Evolutionary conservation across 2,797 vertebrate genomes (phyloP).

Genomic region (Neosilurus mollespiculum): DNA sequence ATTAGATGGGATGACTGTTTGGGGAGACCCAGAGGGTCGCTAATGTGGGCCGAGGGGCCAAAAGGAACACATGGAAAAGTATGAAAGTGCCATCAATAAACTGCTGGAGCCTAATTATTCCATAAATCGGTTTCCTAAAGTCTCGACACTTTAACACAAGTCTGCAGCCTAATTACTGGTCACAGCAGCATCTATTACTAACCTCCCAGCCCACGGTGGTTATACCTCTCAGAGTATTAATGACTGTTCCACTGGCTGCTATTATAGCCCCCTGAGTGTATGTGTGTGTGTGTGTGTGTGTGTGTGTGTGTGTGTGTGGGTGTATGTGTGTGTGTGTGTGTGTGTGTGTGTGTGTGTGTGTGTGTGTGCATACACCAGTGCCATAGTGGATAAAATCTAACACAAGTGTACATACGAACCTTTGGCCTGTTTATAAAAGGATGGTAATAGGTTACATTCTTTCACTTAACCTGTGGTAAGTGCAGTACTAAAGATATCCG

Average conservation of each 20-base stretch:
- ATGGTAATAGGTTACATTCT: constrained; percentile 22
- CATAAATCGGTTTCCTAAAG: constrained; percentile 79
- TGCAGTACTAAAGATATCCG: constrained; percentile 1
- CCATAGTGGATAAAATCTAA: constrained; percentile 27
- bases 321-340: constrained; percentile 1
- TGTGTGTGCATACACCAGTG: constrained; percentile 8
- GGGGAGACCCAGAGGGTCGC: constrained; percentile 76
- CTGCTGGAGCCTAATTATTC: constrained; percentile 81
- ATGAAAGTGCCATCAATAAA: constrained; percentile 81
- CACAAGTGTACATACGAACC: constrained; percentile 30
- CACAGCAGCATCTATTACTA: constrained; percentile 78
- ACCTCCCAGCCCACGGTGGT: constrained; percentile 69
- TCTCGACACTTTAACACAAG: constrained; percentile 78
- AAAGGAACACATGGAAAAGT: constrained; percentile 74
- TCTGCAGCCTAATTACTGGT: constrained; percentile 79
- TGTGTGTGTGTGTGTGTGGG: constrained; percentile 35
- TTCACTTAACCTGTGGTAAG: constrained; percentile 27
- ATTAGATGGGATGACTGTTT: constrained; percentile 81
- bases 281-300: constrained; percentile 52
- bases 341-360: constrained; percentile 4
- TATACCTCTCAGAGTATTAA: constrained; percentile 66
- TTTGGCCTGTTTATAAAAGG: constrained; percentile 31
- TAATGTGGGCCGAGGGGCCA: constrained; percentile 68
- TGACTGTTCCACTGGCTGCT: constrained; percentile 66
- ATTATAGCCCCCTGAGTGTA: constrained; percentile 59